phyloP scores from a whole-genome alignment of 2,797 vertebrate species.

The Poecilia velifera region DNA sequence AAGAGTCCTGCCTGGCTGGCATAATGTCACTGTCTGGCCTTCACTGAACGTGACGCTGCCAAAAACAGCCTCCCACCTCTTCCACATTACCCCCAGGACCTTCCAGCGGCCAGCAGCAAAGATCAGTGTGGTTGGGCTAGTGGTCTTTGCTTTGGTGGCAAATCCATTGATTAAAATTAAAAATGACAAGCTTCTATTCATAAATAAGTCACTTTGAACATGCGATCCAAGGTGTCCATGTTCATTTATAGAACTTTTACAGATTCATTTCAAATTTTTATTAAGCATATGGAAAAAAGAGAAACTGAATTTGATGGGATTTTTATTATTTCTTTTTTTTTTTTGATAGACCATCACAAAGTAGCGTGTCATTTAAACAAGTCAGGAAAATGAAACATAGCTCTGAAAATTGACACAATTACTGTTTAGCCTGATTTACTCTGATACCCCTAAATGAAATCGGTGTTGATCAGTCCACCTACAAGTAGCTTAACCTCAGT shows the following conservation, averaged over 20 bases:
- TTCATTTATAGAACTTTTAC: neutral
- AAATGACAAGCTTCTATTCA: slow-evolving; percentile 8
- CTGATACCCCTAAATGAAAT: neutral
- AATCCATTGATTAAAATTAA: slow-evolving; percentile 15
- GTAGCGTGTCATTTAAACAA: neutral
- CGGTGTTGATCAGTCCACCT: neutral
- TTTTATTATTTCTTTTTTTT: too few species aligned
- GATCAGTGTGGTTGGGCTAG: slow-evolving; percentile 34
- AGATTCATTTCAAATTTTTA: neutral
- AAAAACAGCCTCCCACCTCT: slow-evolving; percentile 61
- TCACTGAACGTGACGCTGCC: slow-evolving; percentile 63
- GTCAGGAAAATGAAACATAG: neutral
- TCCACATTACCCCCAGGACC: slow-evolving; percentile 47
- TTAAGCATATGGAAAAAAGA: neutral
- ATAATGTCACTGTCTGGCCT: slow-evolving; percentile 79
- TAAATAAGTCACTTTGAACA: slow-evolving; percentile 7
- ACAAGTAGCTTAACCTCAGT: neutral
- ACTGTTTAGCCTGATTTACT: neutral
- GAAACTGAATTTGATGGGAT: neutral
- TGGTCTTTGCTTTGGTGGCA: slow-evolving; percentile 19
- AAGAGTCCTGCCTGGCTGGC: slow-evolving; percentile 59
- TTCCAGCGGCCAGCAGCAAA: slow-evolving; percentile 38
- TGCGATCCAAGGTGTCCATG: neutral
- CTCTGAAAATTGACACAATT: neutral
- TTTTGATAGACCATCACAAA: neutral